Evolutionary conservation across 2,113 vertebrate genomes (phyloP).

Genomic region (Megaceryle maxima): DNA sequence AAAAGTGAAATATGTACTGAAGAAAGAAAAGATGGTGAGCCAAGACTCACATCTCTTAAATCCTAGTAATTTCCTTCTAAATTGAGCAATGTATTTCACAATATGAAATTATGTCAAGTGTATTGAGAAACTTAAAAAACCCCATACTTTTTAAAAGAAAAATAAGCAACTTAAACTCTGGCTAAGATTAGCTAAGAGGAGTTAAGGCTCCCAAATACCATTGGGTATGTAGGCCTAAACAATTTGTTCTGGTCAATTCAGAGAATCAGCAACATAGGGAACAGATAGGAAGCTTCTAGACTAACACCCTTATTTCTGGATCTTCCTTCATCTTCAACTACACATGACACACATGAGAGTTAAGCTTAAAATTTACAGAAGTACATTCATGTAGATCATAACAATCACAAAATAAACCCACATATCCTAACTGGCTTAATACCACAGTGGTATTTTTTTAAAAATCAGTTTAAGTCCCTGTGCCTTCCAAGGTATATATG

Average conservation of each 20-base stretch:
- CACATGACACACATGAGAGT: background rate
- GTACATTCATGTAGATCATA: background rate
- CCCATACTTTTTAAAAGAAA: background rate
- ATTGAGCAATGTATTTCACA: background rate
- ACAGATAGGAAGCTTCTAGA: background rate
- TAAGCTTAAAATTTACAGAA: background rate
- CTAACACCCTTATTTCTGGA: background rate
- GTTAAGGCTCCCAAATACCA: background rate
- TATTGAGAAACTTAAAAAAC: background rate
- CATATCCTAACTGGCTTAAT: background rate
- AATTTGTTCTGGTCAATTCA: background rate
- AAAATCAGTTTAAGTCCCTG: background rate
- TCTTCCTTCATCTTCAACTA: background rate
- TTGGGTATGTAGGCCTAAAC: background rate
- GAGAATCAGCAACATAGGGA: background rate
- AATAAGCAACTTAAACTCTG: background rate
- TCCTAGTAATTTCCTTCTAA: background rate
- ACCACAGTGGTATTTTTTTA: background rate
- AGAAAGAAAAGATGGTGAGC: background rate
- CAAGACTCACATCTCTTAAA: background rate
- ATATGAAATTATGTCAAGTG: background rate
- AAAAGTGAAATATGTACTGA: background rate
- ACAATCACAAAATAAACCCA: background rate
- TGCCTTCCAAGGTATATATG: background rate
- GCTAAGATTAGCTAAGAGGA: background rate